Evolutionary conservation across 2,113 vertebrate genomes (phyloP), one percentile per base, ranked within the genome.

Genomic region (Engystomops pustulosus): DNA sequence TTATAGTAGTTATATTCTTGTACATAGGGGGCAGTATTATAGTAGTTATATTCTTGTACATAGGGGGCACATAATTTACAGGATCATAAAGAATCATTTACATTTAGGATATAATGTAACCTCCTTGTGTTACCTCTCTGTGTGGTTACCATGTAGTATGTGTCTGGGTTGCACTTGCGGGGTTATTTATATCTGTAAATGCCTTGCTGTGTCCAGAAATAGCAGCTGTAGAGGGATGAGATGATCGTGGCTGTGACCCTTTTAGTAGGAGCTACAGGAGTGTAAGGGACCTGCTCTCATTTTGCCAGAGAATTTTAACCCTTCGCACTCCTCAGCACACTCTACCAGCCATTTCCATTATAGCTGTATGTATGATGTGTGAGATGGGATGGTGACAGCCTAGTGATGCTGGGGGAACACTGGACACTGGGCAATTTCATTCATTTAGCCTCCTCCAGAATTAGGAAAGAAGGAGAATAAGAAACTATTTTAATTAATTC

Each of bases 1-100:
- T 55, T 55, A 55, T 55, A 55, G 53, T 55, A 55, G 53, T 55
- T 55, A 55, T 55, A 55, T 55, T 55, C 53, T 55, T 55, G 53
- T 55, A 55, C 10, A 55, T 55, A 55, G 53, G n/a, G n/a, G 14
- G 55, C 55, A 60, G 55, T 60, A 60, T 60, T 60, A 60, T 60
- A 60, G 55, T 60, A 60, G 55, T 60, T 27, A 60, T 60, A 60
- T 60, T 60, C 55, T 12, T 27, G 10, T 60, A 25, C 7, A 27
- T 60, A 60, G 23, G 55, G 4, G 55, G 2, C 27, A 18, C 34
- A 7, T 38, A 4, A 41, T 38, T n/a, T 38, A 38, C 1, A 69
- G 9, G 15, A 32, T n/a, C 7, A 38, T 38, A 69, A 69, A 20
- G 8, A 3, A 27, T 11, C 8, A 8, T 12, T n/a, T 69, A n/a